Evolutionary conservation across 2,797 vertebrate genomes (phyloP), one percentile per base, ranked within the genome.

Genomic region (Sebastes wilsoni): DNA sequence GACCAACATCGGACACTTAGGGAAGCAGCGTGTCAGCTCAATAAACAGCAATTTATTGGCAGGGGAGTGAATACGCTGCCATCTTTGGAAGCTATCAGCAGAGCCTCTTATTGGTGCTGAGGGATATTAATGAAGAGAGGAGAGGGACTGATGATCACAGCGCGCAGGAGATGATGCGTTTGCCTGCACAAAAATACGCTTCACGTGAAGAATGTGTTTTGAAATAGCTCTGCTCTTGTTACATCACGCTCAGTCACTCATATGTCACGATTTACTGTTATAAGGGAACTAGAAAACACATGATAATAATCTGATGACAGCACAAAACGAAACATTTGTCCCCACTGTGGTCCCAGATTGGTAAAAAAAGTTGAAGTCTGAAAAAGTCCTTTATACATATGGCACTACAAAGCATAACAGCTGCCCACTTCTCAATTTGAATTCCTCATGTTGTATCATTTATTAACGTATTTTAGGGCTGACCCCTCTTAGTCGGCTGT

Each of bases 11-110:
- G 0, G 78, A 82, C 90, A 84, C 87, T 91, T 90, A 88, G 75
- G 66, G 70, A 72, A 79, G 87, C 79, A 75, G 80, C 22, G 49
- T 81, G 79, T 89, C 18, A 27, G 75, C 89, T 87, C 78, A 86
- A 92, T 86, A 87, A 93, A 92, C 87, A 92, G 89, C 85, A 78
- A 89, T 89, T 93, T 90, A 94, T 95, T 93, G 87, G 89, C 90
- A 90, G 22, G 85, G 80, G 90, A 90, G 81, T 75, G 34, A 85
- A 89, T 82, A 72, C 72, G 55, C 79, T 74, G 93, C 83, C 92
- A 71, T 86, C 64, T 8, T 71, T 73, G 80, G 88, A 82, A 32
- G 75, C 81, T 80, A 27, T 76, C 86, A 83, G 74, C 77, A 16
- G 75, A 66, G 81, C 66, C 54, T 66, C 75, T 84, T 86, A 94